Percentiles rank a stretch among this genome's conserved stretches.
Conservation (phyloP, 2,888 invertebrate species). For the Cloeon dipterum region DNA sequence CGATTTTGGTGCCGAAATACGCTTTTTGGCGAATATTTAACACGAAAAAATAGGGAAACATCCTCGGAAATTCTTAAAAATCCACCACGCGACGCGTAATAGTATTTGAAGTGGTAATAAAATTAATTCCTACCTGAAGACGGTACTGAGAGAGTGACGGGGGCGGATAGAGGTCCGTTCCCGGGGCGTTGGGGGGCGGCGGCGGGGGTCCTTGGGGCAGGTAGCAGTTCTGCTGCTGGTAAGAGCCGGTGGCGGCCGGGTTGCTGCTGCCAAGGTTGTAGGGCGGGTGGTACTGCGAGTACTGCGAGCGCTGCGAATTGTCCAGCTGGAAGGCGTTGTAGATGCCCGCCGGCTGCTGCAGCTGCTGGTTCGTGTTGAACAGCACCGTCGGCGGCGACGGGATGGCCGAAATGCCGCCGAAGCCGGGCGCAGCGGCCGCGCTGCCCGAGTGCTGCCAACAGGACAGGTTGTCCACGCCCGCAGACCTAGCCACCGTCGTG, state of each 20-base stretch:
- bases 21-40: too few relatives aligned
- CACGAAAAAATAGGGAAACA: too few relatives aligned
- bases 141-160: slow-evolving; percentile 34
- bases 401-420: slow-evolving; percentile 58
- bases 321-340: slow-evolving; percentile 51
- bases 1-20: neutral
- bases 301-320: slow-evolving; percentile 49
- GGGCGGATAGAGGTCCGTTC: slow-evolving; percentile 49
- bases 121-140: slow-evolving; percentile 14
- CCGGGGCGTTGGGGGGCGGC: slow-evolving; percentile 26
- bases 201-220: slow-evolving; percentile 24
- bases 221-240: slow-evolving; percentile 24
- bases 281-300: slow-evolving; percentile 49
- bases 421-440: slow-evolving; percentile 27
- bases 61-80: too few relatives aligned
- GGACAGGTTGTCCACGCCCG: neutral
- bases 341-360: slow-evolving; percentile 41
- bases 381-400: slow-evolving; percentile 67
- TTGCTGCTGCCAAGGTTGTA: slow-evolving; percentile 22
- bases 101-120: neutral
- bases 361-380: slow-evolving; percentile 50
- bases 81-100: too few relatives aligned
- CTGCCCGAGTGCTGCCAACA: slow-evolving; percentile 15
- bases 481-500: slow-evolving; percentile 20
- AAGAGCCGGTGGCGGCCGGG: slow-evolving; percentile 19